Base-by-base conservation (phyloP, 2,888 invertebrate species). In the Eupithecia subumbrata region DNA sequence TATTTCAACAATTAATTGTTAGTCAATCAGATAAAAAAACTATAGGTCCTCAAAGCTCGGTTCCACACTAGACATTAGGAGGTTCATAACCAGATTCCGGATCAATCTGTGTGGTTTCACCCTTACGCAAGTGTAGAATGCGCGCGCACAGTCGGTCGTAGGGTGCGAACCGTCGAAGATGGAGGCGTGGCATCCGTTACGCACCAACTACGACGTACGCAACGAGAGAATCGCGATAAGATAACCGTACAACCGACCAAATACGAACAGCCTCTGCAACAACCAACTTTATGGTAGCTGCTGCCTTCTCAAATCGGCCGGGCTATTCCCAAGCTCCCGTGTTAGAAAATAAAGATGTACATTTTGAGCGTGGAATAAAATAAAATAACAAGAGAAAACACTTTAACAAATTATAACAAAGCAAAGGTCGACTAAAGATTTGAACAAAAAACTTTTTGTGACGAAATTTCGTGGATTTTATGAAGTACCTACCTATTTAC, bases 101-200 rank as follows among this genome's bases (percentile, higher is more conserved):
- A 82, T 81, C 80, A 82, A 82, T 81, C 80, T 81, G 76, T 92
- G 88, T 93, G 88, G 85, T 81, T 90, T 85, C 81, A 82, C 87
- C 94, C 86, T 93, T 88, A 92, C 78, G 76, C 76, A 75, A 84
- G 85, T 87, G 86, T 86, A 83, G 84, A 89, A 85, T 94, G 94
- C 94, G 94, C 94, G 94, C 94, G 94, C 94, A 83, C 83, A 84
- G 81, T 82, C 56, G 12, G 22, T 60, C 60, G 56, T 22, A 56
- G 56, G 82, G 84, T 82, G 84, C 82, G 87, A 90, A 92, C 91
- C 91, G 87, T 66, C 71, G 69, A 67, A 67, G 67, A 67, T 67
- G 93, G 92, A 88, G 94, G 93, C 91, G 93, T 92, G 93, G 92
- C 86, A 82, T 80, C 87, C 86, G 90, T 90, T 91, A 93, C 93